Evolutionary conservation across 2,888 invertebrate genomes (phyloP).

Genomic region (Hypena proboscidalis): DNA sequence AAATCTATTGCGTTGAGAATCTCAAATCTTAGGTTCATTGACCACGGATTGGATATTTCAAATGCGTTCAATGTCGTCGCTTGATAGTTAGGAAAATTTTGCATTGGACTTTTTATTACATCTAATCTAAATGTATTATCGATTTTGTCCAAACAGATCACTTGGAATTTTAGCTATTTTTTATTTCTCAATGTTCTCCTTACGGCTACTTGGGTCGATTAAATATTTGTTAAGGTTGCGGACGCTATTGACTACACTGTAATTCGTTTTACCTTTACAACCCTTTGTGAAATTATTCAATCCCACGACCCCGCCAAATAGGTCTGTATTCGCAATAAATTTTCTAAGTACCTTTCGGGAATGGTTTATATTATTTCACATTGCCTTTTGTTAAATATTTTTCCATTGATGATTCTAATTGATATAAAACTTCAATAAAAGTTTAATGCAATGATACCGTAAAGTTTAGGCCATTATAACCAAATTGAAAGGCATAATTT

Average conservation of each 20-base stretch:
- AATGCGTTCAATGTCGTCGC: constrained; percentile 28
- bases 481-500: constrained; percentile 34
- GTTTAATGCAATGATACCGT: no score
- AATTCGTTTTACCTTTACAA: constrained; percentile 14
- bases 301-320: neutral
- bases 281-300: constrained; percentile 13
- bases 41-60: constrained; percentile 28
- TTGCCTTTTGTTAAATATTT: no score
- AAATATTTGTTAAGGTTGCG: constrained; percentile 9
- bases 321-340: no score
- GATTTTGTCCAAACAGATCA: constrained; percentile 6
- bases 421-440: no score
- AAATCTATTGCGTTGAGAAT: constrained; percentile 28
- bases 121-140: constrained; percentile 4
- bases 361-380: no score
- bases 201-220: constrained; percentile 2
- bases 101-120: constrained; percentile 12
- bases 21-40: constrained; percentile 30
- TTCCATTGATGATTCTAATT: no score
- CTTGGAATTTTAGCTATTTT: constrained; percentile 5
- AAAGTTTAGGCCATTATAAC: constrained; percentile 18
- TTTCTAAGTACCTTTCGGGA: no score
- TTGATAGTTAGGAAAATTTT: constrained; percentile 12
- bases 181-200: neutral
- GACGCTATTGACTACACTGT: constrained; percentile 4